Base-by-base conservation (phyloP, 2,888 invertebrate species). In the Nyleta sp. region DNA sequence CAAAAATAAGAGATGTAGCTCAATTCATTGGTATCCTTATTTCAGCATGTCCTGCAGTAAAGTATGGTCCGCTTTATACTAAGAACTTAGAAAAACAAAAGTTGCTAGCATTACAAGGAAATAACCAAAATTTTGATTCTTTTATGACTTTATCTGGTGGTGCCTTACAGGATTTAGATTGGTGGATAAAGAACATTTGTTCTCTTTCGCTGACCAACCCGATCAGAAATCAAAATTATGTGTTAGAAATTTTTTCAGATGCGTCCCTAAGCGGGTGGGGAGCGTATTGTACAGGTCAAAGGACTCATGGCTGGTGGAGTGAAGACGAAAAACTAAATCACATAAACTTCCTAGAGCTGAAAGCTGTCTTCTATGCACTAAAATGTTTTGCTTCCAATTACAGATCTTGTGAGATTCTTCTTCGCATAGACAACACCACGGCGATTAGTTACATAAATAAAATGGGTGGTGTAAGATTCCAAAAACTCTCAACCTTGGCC, bases 261-360 rank as follows among this genome's bases (percentile, higher is more conserved):
- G 17, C 40, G 4, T 40, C 40, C 5, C 4, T 2, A 81, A 78
- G 79, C 18, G 77, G 82, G 1, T 82, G 81, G 80, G 72, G 72
- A 7, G 68, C 46, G 10, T 48, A 2, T 8, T 48, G 48, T n/a
- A 15, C 57, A 0, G 31, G 8, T 0, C 11, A 33, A 18, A 62
- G 28, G 17, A 33, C 59, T 48, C 52, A 55, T 48, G 70, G 70
- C 0, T 48, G 65, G 33, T 71, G 71, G 67, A 48, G 31, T 17
- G 20, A 24, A 6, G 1, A 28, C 18, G 50, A 81, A 80, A 57
- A 42, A 31, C 46, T 18, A 7, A n/a, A 17, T 44, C 35, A 82
- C 68, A 78, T 83, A 67, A 67, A 84, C 74, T 68, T 33, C 28
- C 13, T 74, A 13, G 78, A 60, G 35, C 38, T 38, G 2, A 48